Evolutionary conservation across 2,113 vertebrate species (phyloP).

Genomic region (Phaethon lepturus): DNA sequence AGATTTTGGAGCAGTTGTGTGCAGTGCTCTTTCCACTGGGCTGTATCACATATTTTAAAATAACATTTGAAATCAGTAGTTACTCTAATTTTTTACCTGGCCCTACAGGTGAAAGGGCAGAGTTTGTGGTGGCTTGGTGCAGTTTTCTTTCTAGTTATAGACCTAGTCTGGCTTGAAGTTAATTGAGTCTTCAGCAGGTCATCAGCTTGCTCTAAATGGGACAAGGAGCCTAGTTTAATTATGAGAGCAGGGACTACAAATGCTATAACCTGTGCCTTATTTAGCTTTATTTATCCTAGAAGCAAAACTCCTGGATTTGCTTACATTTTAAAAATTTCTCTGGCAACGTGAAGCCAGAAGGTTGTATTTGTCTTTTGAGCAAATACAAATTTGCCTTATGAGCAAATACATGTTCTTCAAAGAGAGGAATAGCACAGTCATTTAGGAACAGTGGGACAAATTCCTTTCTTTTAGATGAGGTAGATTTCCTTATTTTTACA

Average conservation of each 20-base stretch:
- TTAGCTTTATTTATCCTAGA: slow-evolving; percentile 13
- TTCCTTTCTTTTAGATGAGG: neutral
- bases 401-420: neutral
- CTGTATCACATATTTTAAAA: neutral
- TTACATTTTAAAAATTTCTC: slow-evolving; percentile 11
- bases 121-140: neutral
- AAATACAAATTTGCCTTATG: too few relatives aligned
- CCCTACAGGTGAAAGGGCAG: neutral
- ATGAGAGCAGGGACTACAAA: neutral
- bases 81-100: neutral
- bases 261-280: neutral
- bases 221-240: neutral
- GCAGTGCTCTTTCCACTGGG: neutral
- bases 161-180: neutral
- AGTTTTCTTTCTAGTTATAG: neutral
- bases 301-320: neutral
- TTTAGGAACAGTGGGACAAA: neutral
- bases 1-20: neutral
- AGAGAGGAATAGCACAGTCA: neutral
- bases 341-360: neutral
- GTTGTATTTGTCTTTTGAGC: neutral
- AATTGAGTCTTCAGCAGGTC: neutral
- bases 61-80: neutral
- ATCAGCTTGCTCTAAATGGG: neutral
- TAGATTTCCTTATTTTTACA: neutral